A percentile compares a stretch with the other conserved stretches of the same genome.
Evolutionary conservation across 2,113 vertebrate species (phyloP).

Genomic region (Tragelaphus buxtoni): DNA sequence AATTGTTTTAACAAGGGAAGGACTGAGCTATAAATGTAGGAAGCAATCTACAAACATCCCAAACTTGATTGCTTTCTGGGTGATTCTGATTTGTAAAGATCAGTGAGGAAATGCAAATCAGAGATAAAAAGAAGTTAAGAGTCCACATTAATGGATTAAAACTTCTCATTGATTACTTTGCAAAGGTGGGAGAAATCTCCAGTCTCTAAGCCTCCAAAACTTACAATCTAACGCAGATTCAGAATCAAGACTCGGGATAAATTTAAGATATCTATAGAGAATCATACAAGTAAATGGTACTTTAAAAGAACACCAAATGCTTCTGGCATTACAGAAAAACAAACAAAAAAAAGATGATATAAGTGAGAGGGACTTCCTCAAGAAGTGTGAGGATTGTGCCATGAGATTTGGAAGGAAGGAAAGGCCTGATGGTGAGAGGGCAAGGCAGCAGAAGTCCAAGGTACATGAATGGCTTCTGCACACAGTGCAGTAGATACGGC

Average conservation of each 20-base stretch:
- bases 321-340: not conserved
- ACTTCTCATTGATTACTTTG: not conserved
- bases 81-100: not conserved
- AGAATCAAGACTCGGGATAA: not conserved
- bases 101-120: not conserved
- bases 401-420: not conserved
- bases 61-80: conserved; percentile 2
- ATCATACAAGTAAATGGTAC: not conserved
- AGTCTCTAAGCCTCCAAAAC: not conserved
- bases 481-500: not conserved
- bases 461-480: not conserved
- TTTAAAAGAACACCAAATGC: not conserved
- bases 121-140: not conserved
- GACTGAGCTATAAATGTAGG: not conserved
- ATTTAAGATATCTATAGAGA: not conserved
- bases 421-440: not conserved
- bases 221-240: not conserved
- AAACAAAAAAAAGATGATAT: not conserved
- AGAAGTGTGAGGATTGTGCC: not conserved
- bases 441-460: not conserved
- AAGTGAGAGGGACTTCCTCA: not conserved
- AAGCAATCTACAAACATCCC: not conserved
- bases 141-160: not conserved
- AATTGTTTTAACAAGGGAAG: not conserved
- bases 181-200: not conserved